phyloP scores from a whole-genome alignment of 2,113 vertebrate genomes.

The Nyctibius bracteatus region DNA sequence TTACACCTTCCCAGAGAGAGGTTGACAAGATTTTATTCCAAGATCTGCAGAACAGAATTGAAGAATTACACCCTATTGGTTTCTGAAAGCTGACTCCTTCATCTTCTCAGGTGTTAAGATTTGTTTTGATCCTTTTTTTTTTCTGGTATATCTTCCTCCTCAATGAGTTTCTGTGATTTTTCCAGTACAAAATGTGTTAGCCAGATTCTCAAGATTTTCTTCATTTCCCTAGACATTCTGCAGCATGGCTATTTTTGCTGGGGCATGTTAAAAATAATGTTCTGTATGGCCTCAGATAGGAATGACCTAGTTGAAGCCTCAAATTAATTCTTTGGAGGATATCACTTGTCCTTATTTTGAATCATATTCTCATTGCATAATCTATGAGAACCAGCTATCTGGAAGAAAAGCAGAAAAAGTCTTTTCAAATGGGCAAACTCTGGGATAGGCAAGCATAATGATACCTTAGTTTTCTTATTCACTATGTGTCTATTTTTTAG shows the following conservation, averaged over 20 bases:
- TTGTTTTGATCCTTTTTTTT: background rate
- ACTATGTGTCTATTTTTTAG: background rate
- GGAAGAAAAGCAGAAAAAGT: background rate
- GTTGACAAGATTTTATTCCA: background rate
- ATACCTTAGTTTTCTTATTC: background rate
- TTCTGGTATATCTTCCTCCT: background rate
- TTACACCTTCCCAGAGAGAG: background rate
- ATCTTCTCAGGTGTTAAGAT: background rate
- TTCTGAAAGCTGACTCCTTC: background rate
- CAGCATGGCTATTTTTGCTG: background rate
- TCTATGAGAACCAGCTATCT: constrained; percentile 12
- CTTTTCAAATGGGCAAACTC: background rate
- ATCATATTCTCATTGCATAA: background rate
- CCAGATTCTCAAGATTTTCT: background rate
- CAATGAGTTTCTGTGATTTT: background rate
- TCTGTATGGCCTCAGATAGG: background rate
- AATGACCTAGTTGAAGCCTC: background rate
- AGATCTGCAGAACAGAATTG: background rate
- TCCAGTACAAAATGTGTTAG: background rate
- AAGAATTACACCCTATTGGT: background rate
- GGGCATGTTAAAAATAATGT: constrained; percentile 7
- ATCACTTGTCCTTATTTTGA: background rate
- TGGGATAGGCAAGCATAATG: background rate
- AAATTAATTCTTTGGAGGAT: constrained; percentile 8
- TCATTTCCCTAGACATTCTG: background rate